Evolutionary conservation across 2,113 vertebrate species (phyloP).

Genomic region (Setophaga kirtlandii): DNA sequence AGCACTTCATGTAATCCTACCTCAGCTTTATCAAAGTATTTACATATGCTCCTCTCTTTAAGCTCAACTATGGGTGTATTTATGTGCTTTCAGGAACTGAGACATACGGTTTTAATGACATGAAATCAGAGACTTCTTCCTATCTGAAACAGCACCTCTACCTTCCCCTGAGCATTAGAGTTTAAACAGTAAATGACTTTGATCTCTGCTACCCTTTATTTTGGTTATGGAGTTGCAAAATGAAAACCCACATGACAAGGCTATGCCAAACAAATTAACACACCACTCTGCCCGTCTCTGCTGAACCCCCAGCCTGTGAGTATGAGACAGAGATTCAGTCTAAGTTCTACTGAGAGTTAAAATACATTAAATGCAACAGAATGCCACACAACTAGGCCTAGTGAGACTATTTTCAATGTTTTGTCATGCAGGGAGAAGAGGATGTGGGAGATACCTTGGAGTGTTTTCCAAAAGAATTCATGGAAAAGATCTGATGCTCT

Average conservation of each 20-base stretch:
- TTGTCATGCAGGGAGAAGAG: neutral
- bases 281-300: neutral
- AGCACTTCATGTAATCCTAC: neutral
- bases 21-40: conserved; percentile 42
- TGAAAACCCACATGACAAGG: conserved; percentile 63
- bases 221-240: conserved; percentile 63
- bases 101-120: conserved; percentile 41
- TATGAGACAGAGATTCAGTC: neutral
- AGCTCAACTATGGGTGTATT: conserved; percentile 3
- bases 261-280: conserved; percentile 51
- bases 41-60: conserved; percentile 32
- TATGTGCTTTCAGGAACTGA: conserved; percentile 42
- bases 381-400: neutral
- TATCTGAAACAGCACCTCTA: conserved; percentile 61
- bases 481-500: neutral
- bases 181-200: conserved; percentile 45
- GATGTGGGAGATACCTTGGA: neutral
- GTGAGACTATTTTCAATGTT: neutral
- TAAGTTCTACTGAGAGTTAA: neutral
- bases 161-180: conserved; percentile 55
- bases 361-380: neutral
- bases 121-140: conserved; percentile 55
- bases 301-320: neutral
- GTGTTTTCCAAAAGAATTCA: neutral
- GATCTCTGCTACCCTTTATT: conserved; percentile 61